These are phyloP conservation scores for Hyperoplus immaculatus DNA, from an alignment of 2,797 vertebrate species.

Conservation along the genomic window DNA sequence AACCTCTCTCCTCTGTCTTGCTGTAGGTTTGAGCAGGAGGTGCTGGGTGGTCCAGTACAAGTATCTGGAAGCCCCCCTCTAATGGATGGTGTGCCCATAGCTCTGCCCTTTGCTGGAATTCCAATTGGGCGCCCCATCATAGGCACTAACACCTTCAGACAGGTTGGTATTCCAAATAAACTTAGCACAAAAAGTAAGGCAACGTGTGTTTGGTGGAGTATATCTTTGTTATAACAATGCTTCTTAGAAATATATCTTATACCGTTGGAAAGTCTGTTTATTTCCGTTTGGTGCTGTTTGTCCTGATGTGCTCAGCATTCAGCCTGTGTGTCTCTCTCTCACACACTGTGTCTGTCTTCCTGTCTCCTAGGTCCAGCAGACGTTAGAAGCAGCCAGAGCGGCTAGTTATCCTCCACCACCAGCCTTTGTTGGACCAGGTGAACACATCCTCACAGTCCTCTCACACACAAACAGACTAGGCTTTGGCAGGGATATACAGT, in stretches of 20 bases:
- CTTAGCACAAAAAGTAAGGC: too few relatives aligned
- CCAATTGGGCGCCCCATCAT: constrained; percentile 90
- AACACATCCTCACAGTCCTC: not conserved
- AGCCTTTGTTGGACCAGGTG: constrained; percentile 89
- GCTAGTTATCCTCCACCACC: constrained; percentile 89
- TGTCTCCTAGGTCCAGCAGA: constrained; percentile 90
- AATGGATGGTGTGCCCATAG: constrained; percentile 85
- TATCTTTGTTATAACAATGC: too few relatives aligned
- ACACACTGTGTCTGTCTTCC: not conserved
- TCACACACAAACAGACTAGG: not conserved
- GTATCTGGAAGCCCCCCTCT: constrained; percentile 78
- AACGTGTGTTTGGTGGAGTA: too few relatives aligned
- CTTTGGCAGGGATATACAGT: too few relatives aligned
- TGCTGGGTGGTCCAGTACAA: constrained; percentile 89
- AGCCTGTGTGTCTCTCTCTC: not conserved
- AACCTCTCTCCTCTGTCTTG: constrained; percentile 5
- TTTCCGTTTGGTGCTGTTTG: too few relatives aligned
- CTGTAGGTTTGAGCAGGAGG: constrained; percentile 93
- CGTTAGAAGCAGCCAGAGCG: constrained; percentile 89
- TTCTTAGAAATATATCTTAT: too few relatives aligned
- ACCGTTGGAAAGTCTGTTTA: too few relatives aligned
- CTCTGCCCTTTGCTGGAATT: constrained; percentile 79
- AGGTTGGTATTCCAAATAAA: constrained; percentile 79
- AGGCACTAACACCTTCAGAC: constrained; percentile 93
- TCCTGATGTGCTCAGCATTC: too few relatives aligned